Conservation (phyloP, 2,113 vertebrate species). For the Erythrolamprus reginae region DNA sequence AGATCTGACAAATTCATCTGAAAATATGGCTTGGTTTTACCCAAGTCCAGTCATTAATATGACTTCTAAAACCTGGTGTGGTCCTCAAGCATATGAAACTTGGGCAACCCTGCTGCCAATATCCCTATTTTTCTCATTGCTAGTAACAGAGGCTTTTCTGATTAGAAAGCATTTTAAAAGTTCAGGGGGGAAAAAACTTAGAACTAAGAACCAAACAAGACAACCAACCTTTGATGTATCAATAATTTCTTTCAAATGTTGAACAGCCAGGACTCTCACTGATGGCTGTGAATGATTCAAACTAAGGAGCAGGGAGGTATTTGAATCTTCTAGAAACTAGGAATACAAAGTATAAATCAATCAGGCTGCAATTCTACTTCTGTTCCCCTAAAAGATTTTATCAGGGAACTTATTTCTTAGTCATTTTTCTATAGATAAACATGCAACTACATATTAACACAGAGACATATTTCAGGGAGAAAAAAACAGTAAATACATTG, state of each 20-base stretch:
- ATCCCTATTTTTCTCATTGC: background rate
- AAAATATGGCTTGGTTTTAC: background rate
- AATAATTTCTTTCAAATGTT: conserved; percentile 77
- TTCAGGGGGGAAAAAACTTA: background rate
- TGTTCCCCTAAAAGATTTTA: background rate
- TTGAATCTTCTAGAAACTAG: conserved; percentile 84
- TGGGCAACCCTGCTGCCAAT: background rate
- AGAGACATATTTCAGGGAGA: background rate
- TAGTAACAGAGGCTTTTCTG: background rate
- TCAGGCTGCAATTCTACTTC: background rate
- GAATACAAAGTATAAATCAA: conserved; percentile 48
- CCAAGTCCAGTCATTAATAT: background rate
- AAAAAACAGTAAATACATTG: background rate
- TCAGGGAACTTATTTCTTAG: background rate
- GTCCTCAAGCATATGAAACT: background rate
- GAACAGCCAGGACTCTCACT: conserved; percentile 80
- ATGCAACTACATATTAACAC: background rate
- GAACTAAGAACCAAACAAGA: background rate
- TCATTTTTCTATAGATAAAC: background rate
- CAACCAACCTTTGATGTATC: conserved; percentile 75
- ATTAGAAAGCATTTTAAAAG: background rate
- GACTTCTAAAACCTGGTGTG: background rate
- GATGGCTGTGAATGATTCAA: conserved; percentile 86
- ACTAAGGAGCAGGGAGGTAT: conserved; percentile 88
- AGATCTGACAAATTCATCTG: background rate